A percentile compares a stretch with the other conserved stretches of the same genome.
Conservation (phyloP, 2,888 invertebrate species). For the Habroteleia sp. region DNA sequence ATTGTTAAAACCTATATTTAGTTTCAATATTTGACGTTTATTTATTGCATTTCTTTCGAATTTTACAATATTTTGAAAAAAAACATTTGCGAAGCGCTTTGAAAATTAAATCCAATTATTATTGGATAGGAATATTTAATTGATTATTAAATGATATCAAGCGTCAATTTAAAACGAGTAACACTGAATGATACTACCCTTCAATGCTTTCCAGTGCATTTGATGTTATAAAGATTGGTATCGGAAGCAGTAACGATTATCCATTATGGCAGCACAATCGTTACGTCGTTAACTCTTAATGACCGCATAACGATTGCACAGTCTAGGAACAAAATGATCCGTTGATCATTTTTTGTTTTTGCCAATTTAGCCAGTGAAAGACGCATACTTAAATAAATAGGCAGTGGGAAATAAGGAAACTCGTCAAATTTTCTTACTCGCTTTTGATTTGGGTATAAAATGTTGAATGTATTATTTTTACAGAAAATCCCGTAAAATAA, state of each 20-base stretch:
- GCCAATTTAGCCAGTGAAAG: slow-evolving; percentile 11
- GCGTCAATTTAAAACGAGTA: slow-evolving; percentile 38
- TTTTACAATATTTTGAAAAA: no score
- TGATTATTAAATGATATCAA: slow-evolving; percentile 33
- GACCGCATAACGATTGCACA: slow-evolving; percentile 68
- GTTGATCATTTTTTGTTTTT: slow-evolving; percentile 50
- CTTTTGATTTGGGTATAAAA: no score
- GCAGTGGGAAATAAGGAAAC: neutral
- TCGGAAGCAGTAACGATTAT: slow-evolving; percentile 78
- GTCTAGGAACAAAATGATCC: slow-evolving; percentile 48
- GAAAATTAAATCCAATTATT: no score
- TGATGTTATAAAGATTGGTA: slow-evolving; percentile 77
- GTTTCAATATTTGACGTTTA: no score
- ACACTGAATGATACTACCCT: slow-evolving; percentile 54
- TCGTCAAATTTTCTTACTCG: no score
- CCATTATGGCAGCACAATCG: slow-evolving; percentile 78
- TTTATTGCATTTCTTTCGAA: neutral
- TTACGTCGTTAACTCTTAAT: slow-evolving; percentile 79
- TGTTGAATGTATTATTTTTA: no score
- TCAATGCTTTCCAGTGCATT: slow-evolving; percentile 71
- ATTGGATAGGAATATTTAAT: slow-evolving; percentile 9
- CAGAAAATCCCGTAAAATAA: no score
- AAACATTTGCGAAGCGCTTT: no score
- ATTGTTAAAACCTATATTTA: no score
- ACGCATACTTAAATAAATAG: slow-evolving; percentile 15